Base-by-base conservation (phyloP, 2,888 invertebrate genomes). In the Drosophila atripex region DNA sequence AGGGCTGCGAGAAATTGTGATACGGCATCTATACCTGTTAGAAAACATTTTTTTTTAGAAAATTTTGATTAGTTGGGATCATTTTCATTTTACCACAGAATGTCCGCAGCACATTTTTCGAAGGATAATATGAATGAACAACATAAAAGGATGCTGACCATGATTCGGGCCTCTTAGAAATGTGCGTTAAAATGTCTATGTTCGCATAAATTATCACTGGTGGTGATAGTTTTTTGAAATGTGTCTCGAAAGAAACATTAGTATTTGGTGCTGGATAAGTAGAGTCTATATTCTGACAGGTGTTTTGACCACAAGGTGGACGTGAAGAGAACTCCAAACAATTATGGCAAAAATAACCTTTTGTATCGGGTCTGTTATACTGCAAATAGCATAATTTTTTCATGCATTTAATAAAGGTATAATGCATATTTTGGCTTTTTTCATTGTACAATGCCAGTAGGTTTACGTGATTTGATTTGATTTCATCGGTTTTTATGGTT, bases 241-340 rank as follows among this genome's bases (percentile, higher is more conserved):
- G 2, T 35, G n/a, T 6, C 6, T 35, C 35, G n/a, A 35, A 35
- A 1, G 4, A 6, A 6, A 35, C 3, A 12, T n/a, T n/a, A 35
- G 4, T 5, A 11, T 11, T 32, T 1, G n/a, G 35, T n/a, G 1
- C 6, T 35, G 35, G 35, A n/a, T 35, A 35, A 2, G 30, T 11
- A 32, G 35, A 32, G 4, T n/a, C 35, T n/a, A 35, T 7, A n/a
- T 35, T n/a, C 6, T 18, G n/a, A 53, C 53, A 53, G n/a, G 6
- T 35, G 8, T 41, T 12, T 28, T 53, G 18, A 0, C 18, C n/a
- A n/a, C n/a, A 6, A 2, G 1, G 5, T 18, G 28, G 8, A 2
- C 16, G 0, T 21, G 5, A 1, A n/a, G 28, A 41, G 8, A 53
- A 53, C 3, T 18, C 16, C 0, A 53, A 18, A 41, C 53, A 53